These are phyloP conservation scores for Aethina tumida DNA, from an alignment of 1,140 invertebrate species.

Conservation along the genomic window DNA sequence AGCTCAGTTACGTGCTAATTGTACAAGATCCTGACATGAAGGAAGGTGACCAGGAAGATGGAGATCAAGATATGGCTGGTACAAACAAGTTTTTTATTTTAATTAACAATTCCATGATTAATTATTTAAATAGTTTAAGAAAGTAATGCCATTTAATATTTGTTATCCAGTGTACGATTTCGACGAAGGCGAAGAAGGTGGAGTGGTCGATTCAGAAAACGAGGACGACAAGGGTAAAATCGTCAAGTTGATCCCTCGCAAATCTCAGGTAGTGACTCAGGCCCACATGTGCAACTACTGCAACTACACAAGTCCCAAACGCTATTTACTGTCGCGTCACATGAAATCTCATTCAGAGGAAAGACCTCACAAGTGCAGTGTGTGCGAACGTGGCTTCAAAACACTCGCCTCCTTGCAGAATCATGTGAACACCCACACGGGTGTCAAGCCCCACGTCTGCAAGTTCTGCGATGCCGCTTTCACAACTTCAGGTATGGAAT, in stretches of 20 bases:
- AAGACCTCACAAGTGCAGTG: constrained; percentile 85
- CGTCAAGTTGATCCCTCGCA: constrained; percentile 55
- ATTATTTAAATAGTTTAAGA: not conserved
- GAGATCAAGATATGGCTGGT: constrained; percentile 47
- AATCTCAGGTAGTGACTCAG: constrained; percentile 57
- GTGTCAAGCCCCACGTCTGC: constrained; percentile 89
- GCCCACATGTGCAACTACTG: constrained; percentile 83
- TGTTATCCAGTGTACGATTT: constrained; percentile 48
- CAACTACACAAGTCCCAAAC: constrained; percentile 80
- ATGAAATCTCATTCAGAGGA: constrained; percentile 95
- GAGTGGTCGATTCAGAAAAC: constrained; percentile 48
- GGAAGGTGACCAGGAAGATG: constrained; percentile 49
- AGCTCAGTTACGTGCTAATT: constrained; percentile 84
- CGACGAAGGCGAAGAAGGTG: constrained; percentile 50
- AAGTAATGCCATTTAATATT: constrained; percentile 3
- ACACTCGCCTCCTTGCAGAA: constrained; percentile 88
- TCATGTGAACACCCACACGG: constrained; percentile 94
- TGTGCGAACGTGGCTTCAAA: constrained; percentile 93
- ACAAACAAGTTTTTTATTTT: constrained; percentile 8
- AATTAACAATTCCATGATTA: not conserved
- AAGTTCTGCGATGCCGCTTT: constrained; percentile 89
- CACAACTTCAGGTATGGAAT: constrained; percentile 72
- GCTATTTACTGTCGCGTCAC: constrained; percentile 82
- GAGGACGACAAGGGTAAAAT: constrained; percentile 64
- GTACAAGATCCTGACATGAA: constrained; percentile 60